Conservation (phyloP, 2,888 invertebrate genomes). For the Dryobota labecula region DNA sequence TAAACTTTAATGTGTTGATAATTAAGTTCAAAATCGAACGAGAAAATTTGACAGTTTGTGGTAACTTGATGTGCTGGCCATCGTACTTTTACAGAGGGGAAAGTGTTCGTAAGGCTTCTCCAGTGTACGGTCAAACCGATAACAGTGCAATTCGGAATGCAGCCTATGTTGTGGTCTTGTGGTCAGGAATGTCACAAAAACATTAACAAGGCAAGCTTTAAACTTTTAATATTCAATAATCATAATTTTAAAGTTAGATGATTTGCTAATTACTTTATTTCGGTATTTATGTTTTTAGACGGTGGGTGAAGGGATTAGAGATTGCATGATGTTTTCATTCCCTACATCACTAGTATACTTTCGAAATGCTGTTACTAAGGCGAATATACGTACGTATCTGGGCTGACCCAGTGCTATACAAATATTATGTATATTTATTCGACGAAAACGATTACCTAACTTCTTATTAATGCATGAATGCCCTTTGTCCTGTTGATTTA, state of each 20-base stretch:
- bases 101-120: no score
- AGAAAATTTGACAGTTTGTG: no score
- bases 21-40: no score
- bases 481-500: slow-evolving; percentile 37
- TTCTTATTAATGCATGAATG: slow-evolving; percentile 39
- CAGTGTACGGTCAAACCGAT: no score
- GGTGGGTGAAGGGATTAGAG: slow-evolving; percentile 14
- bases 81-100: no score
- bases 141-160: no score
- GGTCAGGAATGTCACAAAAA: not conserved
- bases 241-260: not conserved
- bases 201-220: not conserved
- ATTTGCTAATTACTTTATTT: slow-evolving; percentile 4
- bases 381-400: slow-evolving; percentile 56
- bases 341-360: slow-evolving; percentile 31
- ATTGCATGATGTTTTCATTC: slow-evolving; percentile 50
- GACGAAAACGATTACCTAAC: slow-evolving; percentile 11
- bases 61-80: no score
- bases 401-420: slow-evolving; percentile 6
- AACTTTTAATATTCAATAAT: not conserved
- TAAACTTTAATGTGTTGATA: no score
- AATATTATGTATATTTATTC: slow-evolving; percentile 1
- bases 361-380: slow-evolving; percentile 39
- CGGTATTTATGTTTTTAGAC: slow-evolving; percentile 16
- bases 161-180: no score